Base-by-base conservation (phyloP, 2,797 vertebrate species). In the Cirrhinus molitorella region DNA sequence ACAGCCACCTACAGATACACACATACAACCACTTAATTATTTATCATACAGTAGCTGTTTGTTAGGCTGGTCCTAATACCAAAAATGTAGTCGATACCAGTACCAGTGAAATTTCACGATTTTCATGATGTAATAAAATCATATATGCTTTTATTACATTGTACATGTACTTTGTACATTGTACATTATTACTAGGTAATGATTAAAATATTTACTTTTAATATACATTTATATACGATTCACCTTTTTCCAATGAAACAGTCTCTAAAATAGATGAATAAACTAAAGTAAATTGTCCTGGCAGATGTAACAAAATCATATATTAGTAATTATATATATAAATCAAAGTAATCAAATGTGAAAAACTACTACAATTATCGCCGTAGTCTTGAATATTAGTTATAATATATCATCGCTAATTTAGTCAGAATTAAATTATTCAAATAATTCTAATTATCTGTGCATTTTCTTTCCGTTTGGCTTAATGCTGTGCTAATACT, bases 1-100 rank as follows among this genome's bases (percentile, higher is more conserved):
- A 95, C 95, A 90, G 97, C 96, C 88, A 98, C 96, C 98, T 99
- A 91, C 19, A 83, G 3, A 68, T 34, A 76, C 17, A 45, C 67
- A 76, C 45, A 83, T 21, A 83, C 65, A 63, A 19, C 10, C 1
- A 9, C 12, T 17, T 19, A 16, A 43, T 37, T 28, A 51, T 53
- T 51, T 14, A 63, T 34, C 40, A 17, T 14, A 21, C 45, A 37
- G 28, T 11, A 21, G 12, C 6, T 47, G 47, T 25, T 14, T 40
- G 23, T 23, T 23, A 40, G 21, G 31, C 13, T 45, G n/a, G 10
- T 10, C 31, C 21, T 14, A 34, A 37, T 23, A 23, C 4, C 7
- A 74, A 23, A 37, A 14, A 16, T 55, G 6, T 23, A 40, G 51
- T 7, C 2, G 8, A 23, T 23, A 74, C 21, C 21, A 5, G 13